A percentile compares a stretch with the other conserved stretches of the same genome.
Evolutionary conservation across 1,140 invertebrate genomes (phyloP).

Genomic region (Anoplolepis gracilipes): DNA sequence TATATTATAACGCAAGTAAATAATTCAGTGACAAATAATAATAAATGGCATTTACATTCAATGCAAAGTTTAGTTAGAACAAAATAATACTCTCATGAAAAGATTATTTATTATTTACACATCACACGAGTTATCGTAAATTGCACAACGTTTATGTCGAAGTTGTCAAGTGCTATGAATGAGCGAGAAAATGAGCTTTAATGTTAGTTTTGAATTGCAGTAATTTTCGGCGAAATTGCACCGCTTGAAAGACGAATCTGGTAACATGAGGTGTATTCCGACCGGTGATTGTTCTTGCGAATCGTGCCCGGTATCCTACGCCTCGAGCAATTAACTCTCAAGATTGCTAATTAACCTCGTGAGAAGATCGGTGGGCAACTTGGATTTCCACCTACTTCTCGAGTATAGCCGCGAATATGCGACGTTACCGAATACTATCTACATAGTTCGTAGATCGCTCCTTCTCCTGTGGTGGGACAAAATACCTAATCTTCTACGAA

Average conservation of each 20-base stretch:
- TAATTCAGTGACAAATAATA: conserved; percentile 7
- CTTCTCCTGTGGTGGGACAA: neutral
- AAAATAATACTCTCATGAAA: neutral
- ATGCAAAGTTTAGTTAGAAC: neutral
- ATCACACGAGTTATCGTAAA: neutral
- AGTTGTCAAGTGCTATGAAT: neutral
- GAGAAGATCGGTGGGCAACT: conserved; percentile 68
- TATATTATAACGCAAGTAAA: neutral
- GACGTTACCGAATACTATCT: conserved; percentile 45
- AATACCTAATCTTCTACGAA: conserved; percentile 28
- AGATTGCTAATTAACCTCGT: conserved; percentile 81
- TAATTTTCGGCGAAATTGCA: conserved; percentile 37
- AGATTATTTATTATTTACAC: neutral
- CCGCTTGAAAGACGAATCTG: conserved; percentile 13
- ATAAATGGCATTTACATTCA: neutral
- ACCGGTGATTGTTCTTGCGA: conserved; percentile 51
- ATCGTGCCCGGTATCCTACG: conserved; percentile 53
- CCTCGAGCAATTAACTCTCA: conserved; percentile 74
- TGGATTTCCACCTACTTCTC: conserved; percentile 65
- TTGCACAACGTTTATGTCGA: neutral
- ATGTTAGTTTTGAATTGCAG: conserved; percentile 26
- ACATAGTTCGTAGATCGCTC: neutral
- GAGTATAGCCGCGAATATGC: conserved; percentile 40
- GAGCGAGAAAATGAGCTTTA: conserved; percentile 9
- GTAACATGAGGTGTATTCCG: conserved; percentile 24